Conservation (phyloP, 2,113 vertebrate genomes). For the Syrrhaptes paradoxus region DNA sequence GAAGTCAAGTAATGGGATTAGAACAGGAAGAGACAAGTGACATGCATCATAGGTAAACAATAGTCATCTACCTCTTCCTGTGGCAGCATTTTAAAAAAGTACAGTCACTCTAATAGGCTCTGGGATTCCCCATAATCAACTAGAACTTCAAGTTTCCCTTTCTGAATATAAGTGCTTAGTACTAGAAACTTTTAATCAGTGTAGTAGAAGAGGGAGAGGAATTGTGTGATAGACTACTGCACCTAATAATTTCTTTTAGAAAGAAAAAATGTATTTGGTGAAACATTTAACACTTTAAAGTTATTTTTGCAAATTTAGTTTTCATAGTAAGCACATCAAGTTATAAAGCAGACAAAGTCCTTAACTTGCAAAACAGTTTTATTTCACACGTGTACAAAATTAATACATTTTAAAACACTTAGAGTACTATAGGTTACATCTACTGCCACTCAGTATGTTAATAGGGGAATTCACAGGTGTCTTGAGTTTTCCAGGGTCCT, state of each 20-base stretch:
- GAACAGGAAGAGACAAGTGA: constrained; percentile 30
- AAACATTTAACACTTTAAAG: not conserved
- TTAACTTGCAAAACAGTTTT: constrained; percentile 40
- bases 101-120: not conserved
- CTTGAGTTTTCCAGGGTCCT: not conserved
- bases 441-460: not conserved
- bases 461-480: not conserved
- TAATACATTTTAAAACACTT: not conserved
- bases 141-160: constrained; percentile 39
- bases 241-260: not conserved
- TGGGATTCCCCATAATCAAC: constrained; percentile 40
- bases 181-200: constrained; percentile 52
- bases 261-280: not conserved
- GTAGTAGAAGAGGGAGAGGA: not conserved
- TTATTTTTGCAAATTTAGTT: not conserved
- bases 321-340: not conserved
- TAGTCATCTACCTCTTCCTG: constrained; percentile 36
- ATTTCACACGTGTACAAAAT: constrained; percentile 59
- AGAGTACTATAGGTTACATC: not conserved
- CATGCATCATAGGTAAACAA: constrained; percentile 38
- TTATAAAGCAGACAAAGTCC: not conserved
- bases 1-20: not conserved
- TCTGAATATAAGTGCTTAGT: not conserved
- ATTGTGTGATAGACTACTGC: not conserved
- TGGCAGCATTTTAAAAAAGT: constrained; percentile 7